These are phyloP conservation scores for Sarcophaga carnaria DNA, from an alignment of 2,888 invertebrate species.

Conservation along the genomic window DNA sequence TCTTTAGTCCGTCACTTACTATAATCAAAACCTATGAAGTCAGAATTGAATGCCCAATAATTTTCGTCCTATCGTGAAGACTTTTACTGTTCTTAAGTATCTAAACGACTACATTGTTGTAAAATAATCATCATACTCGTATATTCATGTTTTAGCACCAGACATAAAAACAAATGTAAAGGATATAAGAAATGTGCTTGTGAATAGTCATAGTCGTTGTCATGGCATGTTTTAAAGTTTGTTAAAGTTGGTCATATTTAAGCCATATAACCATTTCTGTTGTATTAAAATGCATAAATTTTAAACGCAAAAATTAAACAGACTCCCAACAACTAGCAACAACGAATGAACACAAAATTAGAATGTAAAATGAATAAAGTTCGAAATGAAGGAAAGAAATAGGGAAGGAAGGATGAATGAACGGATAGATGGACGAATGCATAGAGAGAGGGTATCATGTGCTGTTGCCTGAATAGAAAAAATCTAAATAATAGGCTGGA, in stretches of 20 bases:
- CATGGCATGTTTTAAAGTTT: slow-evolving; percentile 18
- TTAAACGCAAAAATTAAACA: slow-evolving; percentile 29
- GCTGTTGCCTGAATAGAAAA: slow-evolving; percentile 28
- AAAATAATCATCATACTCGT: slow-evolving; percentile 41
- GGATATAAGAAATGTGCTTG: slow-evolving; percentile 40
- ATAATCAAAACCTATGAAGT: too few species aligned
- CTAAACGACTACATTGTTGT: not conserved
- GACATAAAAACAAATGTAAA: slow-evolving; percentile 58
- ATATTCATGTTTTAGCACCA: slow-evolving; percentile 49
- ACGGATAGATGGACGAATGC: not conserved
- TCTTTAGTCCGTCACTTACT: too few species aligned
- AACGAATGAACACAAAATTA: not conserved
- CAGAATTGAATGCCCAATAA: not conserved
- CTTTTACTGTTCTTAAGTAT: slow-evolving; percentile 15
- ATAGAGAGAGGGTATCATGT: slow-evolving; percentile 42
- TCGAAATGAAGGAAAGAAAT: slow-evolving; percentile 3
- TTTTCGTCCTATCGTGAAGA: not conserved
- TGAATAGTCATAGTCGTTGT: slow-evolving; percentile 20
- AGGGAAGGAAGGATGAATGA: slow-evolving; percentile 1
- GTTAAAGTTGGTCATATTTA: slow-evolving; percentile 15
- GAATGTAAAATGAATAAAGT: not conserved
- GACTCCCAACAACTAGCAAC: not conserved
- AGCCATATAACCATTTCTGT: slow-evolving; percentile 1
- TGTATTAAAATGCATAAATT: slow-evolving; percentile 46
- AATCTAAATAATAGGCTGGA: slow-evolving; percentile 36